phyloP scores from a whole-genome alignment of 2,888 invertebrate genomes.

The Oxystoma pomonae region DNA sequence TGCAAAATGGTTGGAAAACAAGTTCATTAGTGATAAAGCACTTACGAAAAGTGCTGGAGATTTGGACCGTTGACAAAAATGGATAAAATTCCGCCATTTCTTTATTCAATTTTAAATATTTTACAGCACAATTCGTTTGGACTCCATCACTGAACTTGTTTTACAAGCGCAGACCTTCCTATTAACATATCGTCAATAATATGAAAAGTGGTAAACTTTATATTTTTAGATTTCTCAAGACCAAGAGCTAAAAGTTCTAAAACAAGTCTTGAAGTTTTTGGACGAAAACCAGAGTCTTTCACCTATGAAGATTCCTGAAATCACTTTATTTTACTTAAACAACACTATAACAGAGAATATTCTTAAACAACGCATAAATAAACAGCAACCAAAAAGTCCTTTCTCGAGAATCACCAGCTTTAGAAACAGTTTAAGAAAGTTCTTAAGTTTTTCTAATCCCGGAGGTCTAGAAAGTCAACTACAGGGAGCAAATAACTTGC shows the following conservation, averaged over 20 bases:
- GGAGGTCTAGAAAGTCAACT: not conserved
- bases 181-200: no score
- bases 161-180: no score
- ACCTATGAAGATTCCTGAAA: constrained; percentile 37
- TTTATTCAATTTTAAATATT: no score
- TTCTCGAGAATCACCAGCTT: constrained; percentile 23
- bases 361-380: constrained; percentile 19
- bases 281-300: constrained; percentile 34
- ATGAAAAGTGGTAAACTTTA: constrained; percentile 5
- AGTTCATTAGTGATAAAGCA: no score
- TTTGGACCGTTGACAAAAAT: no score
- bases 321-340: constrained; percentile 33
- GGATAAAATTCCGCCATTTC: no score
- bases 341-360: constrained; percentile 30
- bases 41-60: no score
- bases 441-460: constrained; percentile 11
- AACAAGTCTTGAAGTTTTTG: constrained; percentile 36
- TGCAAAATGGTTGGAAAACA: no score
- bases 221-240: constrained; percentile 46
- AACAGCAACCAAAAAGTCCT: not conserved
- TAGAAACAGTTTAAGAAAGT: constrained; percentile 35
- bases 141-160: no score
- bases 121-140: no score
- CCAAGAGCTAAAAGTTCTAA: constrained; percentile 37
- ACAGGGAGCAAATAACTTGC: not conserved